Base-by-base conservation (phyloP, 1,140 invertebrate genomes). In the Neuroterus valhalla region DNA sequence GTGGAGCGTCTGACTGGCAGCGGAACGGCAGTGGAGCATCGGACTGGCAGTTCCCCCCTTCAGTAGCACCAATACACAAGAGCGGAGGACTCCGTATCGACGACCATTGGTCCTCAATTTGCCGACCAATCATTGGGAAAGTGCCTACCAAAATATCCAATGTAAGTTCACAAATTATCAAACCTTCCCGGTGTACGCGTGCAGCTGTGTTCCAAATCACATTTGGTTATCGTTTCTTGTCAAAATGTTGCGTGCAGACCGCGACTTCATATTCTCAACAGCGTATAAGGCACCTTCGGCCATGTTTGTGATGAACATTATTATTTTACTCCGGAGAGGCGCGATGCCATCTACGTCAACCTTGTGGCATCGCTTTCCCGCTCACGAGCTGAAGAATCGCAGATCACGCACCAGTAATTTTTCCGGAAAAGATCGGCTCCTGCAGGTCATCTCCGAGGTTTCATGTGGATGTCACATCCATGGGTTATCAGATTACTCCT, bases 81-180 rank as follows among this genome's bases (percentile, higher is more conserved):
- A 89, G 86, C 89, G 84, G 84, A 83, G 85, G 87, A 88, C 85
- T 88, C 83, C 88, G 89, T 89, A 90, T 89, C 92, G 92, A 90
- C 90, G 92, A 90, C 91, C 92, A 92, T 93, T 92, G 92, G 92
- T 92, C 92, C 92, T 91, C 90, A 91, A 91, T 91, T 92, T 91
- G 89, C 90, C 92, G 92, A 92, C 92, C 92, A 93, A 93, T 93
- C 92, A 92, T 93, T 92, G 92, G 91, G 91, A 92, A 92, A 93
- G 88, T 92, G 90, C 89, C 86, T 87, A 90, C 90, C 89, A 92
- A 92, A 94, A 93, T 94, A 93, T 93, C 92, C 93, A 93, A 93
- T 93, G 93, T 94, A 94, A 94, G 94, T 94, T 91, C 92, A 92
- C 92, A 93, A 93, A 93, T 94, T 93, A 93, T 93, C 91, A 92